phyloP scores from a whole-genome alignment of 2,888 invertebrate genomes.

The Ischnura elegans region DNA sequence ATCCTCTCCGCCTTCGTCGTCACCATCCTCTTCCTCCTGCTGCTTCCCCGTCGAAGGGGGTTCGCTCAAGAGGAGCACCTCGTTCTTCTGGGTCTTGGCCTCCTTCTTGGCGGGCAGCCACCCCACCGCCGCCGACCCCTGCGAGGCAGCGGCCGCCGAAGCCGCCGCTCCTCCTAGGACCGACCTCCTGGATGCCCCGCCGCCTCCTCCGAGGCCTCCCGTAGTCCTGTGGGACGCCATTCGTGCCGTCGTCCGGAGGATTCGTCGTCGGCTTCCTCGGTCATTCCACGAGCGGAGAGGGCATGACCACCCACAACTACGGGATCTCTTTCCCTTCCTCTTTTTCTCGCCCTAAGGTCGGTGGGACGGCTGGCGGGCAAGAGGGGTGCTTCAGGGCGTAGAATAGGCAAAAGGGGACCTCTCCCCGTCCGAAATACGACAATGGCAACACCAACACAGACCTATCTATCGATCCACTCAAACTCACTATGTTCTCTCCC shows the following conservation, averaged over 20 bases:
- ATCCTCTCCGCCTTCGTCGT: slow-evolving; percentile 69
- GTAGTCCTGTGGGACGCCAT: slow-evolving; percentile 52
- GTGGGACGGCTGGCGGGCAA: not conserved
- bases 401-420: not conserved
- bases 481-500: slow-evolving; percentile 40
- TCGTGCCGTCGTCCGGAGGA: slow-evolving; percentile 32
- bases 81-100: slow-evolving; percentile 76
- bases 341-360: not conserved
- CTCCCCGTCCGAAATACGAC: slow-evolving; percentile 50
- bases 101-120: slow-evolving; percentile 73
- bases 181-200: slow-evolving; percentile 68
- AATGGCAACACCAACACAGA: slow-evolving; percentile 54
- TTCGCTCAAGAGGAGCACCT: slow-evolving; percentile 74
- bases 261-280: slow-evolving; percentile 20
- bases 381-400: not conserved
- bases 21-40: slow-evolving; percentile 71
- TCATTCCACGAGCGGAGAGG: slow-evolving; percentile 45
- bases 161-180: slow-evolving; percentile 71
- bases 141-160: slow-evolving; percentile 68
- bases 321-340: not conserved
- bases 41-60: slow-evolving; percentile 51
- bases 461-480: slow-evolving; percentile 60
- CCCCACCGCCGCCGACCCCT: slow-evolving; percentile 44
- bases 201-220: slow-evolving; percentile 28
- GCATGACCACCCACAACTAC: slow-evolving; percentile 64